These are phyloP conservation scores for Polydesmus complanatus DNA, from an alignment of 2,888 invertebrate genomes.

Conservation along the genomic window DNA sequence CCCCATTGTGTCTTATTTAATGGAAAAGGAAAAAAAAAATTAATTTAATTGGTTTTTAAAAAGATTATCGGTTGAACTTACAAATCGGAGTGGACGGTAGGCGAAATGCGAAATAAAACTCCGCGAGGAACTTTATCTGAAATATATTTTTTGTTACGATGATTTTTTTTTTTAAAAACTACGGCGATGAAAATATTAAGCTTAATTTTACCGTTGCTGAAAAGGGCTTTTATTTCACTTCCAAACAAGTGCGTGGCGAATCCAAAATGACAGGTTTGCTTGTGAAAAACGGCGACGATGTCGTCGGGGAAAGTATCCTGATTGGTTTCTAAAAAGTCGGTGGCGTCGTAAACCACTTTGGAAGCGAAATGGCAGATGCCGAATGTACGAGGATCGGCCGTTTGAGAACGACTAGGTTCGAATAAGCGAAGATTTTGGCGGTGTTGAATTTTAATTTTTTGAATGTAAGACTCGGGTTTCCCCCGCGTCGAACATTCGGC, in stretches of 20 bases:
- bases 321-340: constrained; percentile 79
- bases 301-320: constrained; percentile 85
- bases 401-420: constrained; percentile 44
- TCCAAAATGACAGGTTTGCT: constrained; percentile 86
- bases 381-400: constrained; percentile 64
- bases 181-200: not conserved
- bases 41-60: not conserved
- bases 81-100: constrained; percentile 70
- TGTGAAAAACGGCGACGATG: constrained; percentile 79
- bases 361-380: constrained; percentile 84
- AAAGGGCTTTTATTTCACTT: constrained; percentile 71
- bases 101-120: constrained; percentile 74
- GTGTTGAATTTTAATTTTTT: constrained; percentile 66
- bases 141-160: too few species aligned
- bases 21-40: too few species aligned
- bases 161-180: too few species aligned
- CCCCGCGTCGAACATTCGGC: constrained; percentile 76
- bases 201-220: constrained; percentile 39
- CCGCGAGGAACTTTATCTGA: constrained; percentile 52
- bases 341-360: constrained; percentile 72
- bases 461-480: constrained; percentile 62
- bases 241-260: constrained; percentile 93
- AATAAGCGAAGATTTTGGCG: constrained; percentile 60
- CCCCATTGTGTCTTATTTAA: constrained; percentile 59
- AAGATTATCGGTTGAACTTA: constrained; percentile 23